phyloP scores from a whole-genome alignment of 2,797 vertebrate species.

The Malacoctenus gilli region DNA sequence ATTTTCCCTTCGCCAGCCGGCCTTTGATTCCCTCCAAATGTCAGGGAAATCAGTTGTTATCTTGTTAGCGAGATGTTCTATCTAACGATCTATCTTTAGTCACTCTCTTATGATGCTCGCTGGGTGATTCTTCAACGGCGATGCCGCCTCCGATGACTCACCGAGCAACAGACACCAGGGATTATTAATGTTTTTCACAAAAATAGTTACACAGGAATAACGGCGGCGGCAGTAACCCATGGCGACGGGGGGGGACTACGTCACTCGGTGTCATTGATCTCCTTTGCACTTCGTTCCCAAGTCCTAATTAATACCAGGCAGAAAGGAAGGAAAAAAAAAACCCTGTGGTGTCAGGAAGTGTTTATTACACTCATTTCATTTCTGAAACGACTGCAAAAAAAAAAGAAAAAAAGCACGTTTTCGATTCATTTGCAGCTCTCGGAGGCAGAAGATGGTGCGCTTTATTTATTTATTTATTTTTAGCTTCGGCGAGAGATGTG shows the following conservation, averaged over 20 bases:
- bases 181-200: slow-evolving; percentile 79
- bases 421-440: slow-evolving; percentile 35
- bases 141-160: slow-evolving; percentile 76
- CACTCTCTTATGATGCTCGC: slow-evolving; percentile 54
- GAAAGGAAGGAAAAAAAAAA: too few relatives aligned
- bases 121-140: slow-evolving; percentile 65
- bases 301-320: slow-evolving; percentile 52
- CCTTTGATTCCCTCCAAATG: slow-evolving; percentile 60
- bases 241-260: slow-evolving; percentile 66
- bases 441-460: slow-evolving; percentile 27
- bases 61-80: slow-evolving; percentile 68
- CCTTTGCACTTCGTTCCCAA: slow-evolving; percentile 41
- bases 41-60: slow-evolving; percentile 68
- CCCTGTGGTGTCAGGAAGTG: slow-evolving; percentile 29
- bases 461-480: slow-evolving; percentile 12
- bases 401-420: slow-evolving; percentile 19
- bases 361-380: slow-evolving; percentile 41
- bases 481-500: slow-evolving; percentile 45
- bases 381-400: slow-evolving; percentile 31
- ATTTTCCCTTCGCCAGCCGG: slow-evolving; percentile 25
- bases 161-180: slow-evolving; percentile 71
- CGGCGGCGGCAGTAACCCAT: slow-evolving; percentile 71
- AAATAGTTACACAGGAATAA: slow-evolving; percentile 76
- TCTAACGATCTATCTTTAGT: slow-evolving; percentile 73
- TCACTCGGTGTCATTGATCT: slow-evolving; percentile 60